These are phyloP conservation scores for Perdita meconis DNA, from an alignment of 2,888 invertebrate species.

Conservation along the genomic window DNA sequence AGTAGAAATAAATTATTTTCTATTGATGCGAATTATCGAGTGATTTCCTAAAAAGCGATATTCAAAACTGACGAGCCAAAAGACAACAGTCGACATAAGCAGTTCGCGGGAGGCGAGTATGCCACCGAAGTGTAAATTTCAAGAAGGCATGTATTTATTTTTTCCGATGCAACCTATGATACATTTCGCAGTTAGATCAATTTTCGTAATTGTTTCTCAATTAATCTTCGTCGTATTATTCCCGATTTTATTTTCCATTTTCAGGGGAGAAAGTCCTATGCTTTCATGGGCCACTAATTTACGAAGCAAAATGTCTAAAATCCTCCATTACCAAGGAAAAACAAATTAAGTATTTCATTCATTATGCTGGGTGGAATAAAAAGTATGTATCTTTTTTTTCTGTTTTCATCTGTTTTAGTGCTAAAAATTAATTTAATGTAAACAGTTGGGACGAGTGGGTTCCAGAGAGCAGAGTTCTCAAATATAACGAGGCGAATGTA, in stretches of 20 bases:
- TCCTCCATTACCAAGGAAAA: constrained; percentile 93
- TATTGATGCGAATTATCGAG: constrained; percentile 48
- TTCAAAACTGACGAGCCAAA: constrained; percentile 37
- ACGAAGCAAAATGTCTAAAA: constrained; percentile 98
- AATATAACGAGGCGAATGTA: constrained; percentile 87
- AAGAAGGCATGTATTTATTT: constrained; percentile 86
- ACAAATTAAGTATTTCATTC: constrained; percentile 95
- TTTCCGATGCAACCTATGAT: neutral
- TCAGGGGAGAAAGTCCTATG: constrained; percentile 95
- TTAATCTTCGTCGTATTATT: constrained; percentile 11
- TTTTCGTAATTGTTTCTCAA: constrained; percentile 13
- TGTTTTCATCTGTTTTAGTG: too few relatives aligned
- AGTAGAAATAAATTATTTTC: constrained; percentile 44
- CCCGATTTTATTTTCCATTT: constrained; percentile 19
- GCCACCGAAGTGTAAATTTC: constrained; percentile 90
- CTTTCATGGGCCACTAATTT: constrained; percentile 97
- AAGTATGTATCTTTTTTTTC: constrained; percentile 94
- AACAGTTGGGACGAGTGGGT: constrained; percentile 87
- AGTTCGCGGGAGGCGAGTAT: constrained; percentile 70
- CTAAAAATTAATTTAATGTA: constrained; percentile 16
- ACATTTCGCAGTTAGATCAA: too few relatives aligned
- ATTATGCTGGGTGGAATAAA: constrained; percentile 99
- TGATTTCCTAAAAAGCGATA: constrained; percentile 27
- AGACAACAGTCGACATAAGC: constrained; percentile 49
- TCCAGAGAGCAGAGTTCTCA: constrained; percentile 87